These are phyloP conservation scores for Poecilia picta DNA, from an alignment of 2,797 vertebrate genomes.

Conservation along the genomic window DNA sequence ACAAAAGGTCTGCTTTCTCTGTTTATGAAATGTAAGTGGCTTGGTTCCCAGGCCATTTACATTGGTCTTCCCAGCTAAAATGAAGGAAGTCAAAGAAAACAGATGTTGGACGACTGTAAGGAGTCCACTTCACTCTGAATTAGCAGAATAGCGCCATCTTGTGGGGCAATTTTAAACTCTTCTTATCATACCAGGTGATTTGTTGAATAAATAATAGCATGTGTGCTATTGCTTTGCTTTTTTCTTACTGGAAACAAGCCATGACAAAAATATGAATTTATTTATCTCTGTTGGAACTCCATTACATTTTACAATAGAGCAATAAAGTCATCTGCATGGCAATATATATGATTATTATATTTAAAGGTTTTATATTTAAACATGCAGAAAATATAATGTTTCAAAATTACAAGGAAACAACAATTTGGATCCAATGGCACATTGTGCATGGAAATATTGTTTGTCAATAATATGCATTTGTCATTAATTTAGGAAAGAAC, in stretches of 20 bases:
- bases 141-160: slow-evolving; percentile 77
- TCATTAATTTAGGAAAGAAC: background rate
- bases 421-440: background rate
- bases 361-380: background rate
- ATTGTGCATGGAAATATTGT: background rate
- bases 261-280: background rate
- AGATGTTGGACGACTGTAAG: slow-evolving; percentile 18
- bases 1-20: slow-evolving; percentile 15
- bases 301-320: background rate
- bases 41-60: slow-evolving; percentile 7
- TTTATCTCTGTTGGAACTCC: background rate
- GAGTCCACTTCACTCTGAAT: slow-evolving; percentile 15
- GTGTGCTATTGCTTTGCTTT: background rate
- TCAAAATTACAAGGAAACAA: background rate
- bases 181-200: background rate
- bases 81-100: slow-evolving; percentile 18
- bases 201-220: background rate
- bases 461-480: background rate
- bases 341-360: background rate
- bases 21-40: slow-evolving; percentile 5
- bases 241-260: background rate
- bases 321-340: background rate
- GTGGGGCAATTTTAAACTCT: slow-evolving; percentile 58
- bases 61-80: background rate
- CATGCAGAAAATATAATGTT: background rate